Percentiles rank a stretch among this genome's conserved stretches.
phyloP scores from a whole-genome alignment of 2,888 invertebrate genomes.

The Cryptocephalus moraei region DNA sequence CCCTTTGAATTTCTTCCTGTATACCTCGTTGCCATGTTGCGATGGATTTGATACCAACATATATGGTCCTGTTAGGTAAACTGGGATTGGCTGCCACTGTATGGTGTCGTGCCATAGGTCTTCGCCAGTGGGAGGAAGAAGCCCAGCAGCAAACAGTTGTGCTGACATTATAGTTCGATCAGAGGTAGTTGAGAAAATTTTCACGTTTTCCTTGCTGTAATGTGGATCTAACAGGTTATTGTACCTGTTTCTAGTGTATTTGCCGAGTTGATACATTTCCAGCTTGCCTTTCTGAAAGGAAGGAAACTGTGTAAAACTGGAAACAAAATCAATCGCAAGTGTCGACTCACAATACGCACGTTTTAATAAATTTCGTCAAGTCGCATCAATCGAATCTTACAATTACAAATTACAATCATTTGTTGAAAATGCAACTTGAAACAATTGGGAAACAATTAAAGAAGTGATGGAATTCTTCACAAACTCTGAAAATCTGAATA shows the following conservation, averaged over 20 bases:
- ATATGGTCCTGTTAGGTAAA: not conserved
- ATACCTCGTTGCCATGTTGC: not conserved
- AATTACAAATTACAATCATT: no score
- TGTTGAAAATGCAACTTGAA: no score
- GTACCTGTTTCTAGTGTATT: not conserved
- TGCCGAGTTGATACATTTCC: not conserved
- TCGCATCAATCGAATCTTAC: no score
- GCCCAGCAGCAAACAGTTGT: not conserved
- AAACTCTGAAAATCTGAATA: no score
- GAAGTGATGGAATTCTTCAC: no score
- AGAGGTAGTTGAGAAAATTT: not conserved
- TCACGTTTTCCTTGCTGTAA: not conserved
- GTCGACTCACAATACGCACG: no score
- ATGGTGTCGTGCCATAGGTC: not conserved
- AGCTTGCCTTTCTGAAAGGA: not conserved
- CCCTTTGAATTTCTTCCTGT: not conserved
- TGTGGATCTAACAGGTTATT: not conserved
- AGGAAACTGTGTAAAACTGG: no score
- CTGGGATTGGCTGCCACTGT: not conserved
- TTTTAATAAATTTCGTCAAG: no score
- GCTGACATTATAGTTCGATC: not conserved
- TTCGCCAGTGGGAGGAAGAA: not conserved
- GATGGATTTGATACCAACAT: not conserved
- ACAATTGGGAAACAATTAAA: no score
- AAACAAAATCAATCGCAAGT: no score